Base-by-base conservation (phyloP, 2,888 invertebrate species). In the Tryphoninae sp. region DNA sequence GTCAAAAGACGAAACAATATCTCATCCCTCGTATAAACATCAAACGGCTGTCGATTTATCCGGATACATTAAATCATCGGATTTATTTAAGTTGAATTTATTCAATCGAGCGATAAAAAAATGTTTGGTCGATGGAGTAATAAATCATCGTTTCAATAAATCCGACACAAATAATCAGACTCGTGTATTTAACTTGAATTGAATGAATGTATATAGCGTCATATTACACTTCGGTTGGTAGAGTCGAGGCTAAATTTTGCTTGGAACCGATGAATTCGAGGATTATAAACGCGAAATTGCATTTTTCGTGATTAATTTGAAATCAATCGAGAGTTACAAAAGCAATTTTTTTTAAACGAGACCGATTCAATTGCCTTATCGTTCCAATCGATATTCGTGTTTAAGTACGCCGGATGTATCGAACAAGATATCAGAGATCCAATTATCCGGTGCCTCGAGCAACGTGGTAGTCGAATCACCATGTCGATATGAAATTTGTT, bases 401-500 rank as follows among this genome's bases (percentile, higher is more conserved):
- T 45, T 45, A 45, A 45, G 13, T 45, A 13, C 6, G 49, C 2
- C n/a, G 33, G 16, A 45, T 45, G 45, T 45, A 45, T 19, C 22
- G 22, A 22, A 22, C 16, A 58, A 22, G 22, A 58, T 22, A 33
- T 33, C 33, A 33, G 23, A 23, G 22, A 23, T 58, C 9, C 19
- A 22, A 22, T 58, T 58, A n/a, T 53, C 19, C 33, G 33, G 7
- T 6, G 16, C 7, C 53, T 19, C 53, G 53, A 9, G 22, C 9
- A 23, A 22, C 8, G 58, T 1, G 9, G 6, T 22, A 7, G 9
- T 7, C 58, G 22, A 51, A 8, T 26, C n/a, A 45, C n/a, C 67
- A 53, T 23, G 49, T 11, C 33, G 23, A 23, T n/a, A 65, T 49
- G 7, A 22, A 58, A 58, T 51, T 59, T 26, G 22, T 59, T 68